Conservation (phyloP, 2,888 invertebrate genomes). For the Erpobdella octoculata region DNA sequence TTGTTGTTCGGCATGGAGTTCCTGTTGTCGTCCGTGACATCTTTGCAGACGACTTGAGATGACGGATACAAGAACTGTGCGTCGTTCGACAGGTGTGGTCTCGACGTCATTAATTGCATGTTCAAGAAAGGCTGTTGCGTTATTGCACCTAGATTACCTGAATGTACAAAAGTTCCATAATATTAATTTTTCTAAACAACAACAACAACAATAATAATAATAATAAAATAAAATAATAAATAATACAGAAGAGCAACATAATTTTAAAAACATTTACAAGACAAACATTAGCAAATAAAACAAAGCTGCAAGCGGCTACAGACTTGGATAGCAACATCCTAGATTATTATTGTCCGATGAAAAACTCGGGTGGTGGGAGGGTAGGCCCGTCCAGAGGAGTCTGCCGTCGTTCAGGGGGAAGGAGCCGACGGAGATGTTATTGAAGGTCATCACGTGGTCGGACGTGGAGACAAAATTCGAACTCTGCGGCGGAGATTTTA, state of each 20-base stretch:
- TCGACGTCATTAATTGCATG: slow-evolving; percentile 10
- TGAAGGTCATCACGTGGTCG: slow-evolving; percentile 2
- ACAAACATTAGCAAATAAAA: too few species aligned
- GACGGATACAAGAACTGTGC: slow-evolving; percentile 1
- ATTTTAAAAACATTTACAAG: too few species aligned
- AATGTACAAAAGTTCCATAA: too few species aligned
- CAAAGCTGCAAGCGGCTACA: not conserved
- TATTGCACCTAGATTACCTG: slow-evolving; percentile 11
- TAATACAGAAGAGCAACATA: not conserved
- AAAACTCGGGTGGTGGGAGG: not conserved
- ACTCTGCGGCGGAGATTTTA: slow-evolving; percentile 13
- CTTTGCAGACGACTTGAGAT: not conserved
- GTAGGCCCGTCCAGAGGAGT: slow-evolving; percentile 6
- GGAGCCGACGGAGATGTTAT: not conserved
- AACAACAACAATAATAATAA: not conserved
- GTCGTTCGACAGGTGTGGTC: not conserved
- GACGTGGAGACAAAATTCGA: slow-evolving; percentile 10
- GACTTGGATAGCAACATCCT: slow-evolving; percentile 21
- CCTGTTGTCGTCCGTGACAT: not conserved
- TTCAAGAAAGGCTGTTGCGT: slow-evolving; percentile 18
- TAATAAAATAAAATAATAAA: not conserved
- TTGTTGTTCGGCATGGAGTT: not conserved
- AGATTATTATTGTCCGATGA: slow-evolving; percentile 12
- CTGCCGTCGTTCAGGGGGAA: slow-evolving; percentile 15
- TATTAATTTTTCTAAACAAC: not conserved